A percentile compares a stretch with the other conserved stretches of the same genome.
Conservation (phyloP, 64 coral and sea anemone genomes). For the Hydrozoanthus tunicans region DNA sequence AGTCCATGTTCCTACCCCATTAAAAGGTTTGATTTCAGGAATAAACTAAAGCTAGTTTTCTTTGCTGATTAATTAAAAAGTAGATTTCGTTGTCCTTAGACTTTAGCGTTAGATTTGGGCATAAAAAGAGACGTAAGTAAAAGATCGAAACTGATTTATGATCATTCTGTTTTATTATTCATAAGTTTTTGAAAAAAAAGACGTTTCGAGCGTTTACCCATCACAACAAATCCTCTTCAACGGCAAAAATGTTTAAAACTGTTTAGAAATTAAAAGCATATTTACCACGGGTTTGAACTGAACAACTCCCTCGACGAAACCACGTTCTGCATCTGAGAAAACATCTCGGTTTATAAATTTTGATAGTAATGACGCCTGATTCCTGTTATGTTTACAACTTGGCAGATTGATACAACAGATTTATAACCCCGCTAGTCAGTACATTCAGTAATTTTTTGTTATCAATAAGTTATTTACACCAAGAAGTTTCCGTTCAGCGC, state of each 20-base stretch:
- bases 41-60: not conserved
- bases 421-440: too few species aligned
- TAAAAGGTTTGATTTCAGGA: not conserved
- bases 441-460: too few species aligned
- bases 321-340: constrained; percentile 73
- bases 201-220: not conserved
- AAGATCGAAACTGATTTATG: not conserved
- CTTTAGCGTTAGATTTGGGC: not conserved
- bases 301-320: constrained; percentile 81
- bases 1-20: not conserved
- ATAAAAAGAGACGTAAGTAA: not conserved
- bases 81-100: not conserved
- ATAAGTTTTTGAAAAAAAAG: not conserved
- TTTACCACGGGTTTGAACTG: constrained; percentile 88
- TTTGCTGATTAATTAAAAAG: not conserved
- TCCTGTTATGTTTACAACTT: not conserved
- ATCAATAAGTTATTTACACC: too few species aligned
- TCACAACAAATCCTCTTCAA: not conserved
- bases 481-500: too few species aligned
- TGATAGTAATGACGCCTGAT: not conserved
- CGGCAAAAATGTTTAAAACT: not conserved
- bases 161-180: not conserved
- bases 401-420: not conserved
- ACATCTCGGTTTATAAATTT: constrained; percentile 2
- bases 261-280: not conserved